A percentile compares a stretch with the other conserved stretches of the same genome.
phyloP scores from a whole-genome alignment of 2,113 vertebrate species.

The Capreolus pygargus region DNA sequence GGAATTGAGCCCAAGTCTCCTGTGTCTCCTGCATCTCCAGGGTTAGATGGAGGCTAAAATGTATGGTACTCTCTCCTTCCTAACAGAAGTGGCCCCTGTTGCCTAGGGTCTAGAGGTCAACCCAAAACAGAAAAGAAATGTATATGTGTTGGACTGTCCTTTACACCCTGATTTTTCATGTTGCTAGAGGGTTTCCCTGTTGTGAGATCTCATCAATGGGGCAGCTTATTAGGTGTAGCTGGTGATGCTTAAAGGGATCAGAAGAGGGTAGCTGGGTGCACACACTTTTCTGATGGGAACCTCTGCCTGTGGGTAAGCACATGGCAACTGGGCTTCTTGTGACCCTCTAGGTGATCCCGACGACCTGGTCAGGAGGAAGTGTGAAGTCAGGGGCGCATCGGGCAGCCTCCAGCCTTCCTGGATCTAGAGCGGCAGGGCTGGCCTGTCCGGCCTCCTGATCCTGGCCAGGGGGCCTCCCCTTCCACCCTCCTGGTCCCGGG shows the following conservation, averaged over 20 bases:
- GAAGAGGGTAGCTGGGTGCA: neutral
- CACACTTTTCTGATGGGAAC: neutral
- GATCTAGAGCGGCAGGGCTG: neutral
- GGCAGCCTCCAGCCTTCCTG: neutral
- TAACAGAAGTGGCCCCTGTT: neutral
- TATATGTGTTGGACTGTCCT: neutral
- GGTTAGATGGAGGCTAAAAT: neutral
- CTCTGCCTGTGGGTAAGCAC: neutral
- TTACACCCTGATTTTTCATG: too few relatives aligned
- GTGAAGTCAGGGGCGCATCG: neutral
- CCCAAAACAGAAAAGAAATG: neutral
- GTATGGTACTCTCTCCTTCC: rapidly evolving
- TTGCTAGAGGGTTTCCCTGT: neutral
- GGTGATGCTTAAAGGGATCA: neutral
- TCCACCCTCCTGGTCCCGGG: too few relatives aligned
- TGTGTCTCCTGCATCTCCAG: neutral
- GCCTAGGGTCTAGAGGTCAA: neutral
- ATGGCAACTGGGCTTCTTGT: neutral
- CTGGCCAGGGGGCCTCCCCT: neutral
- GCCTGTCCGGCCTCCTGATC: neutral
- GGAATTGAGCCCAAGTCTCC: neutral
- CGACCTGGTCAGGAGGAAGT: neutral
- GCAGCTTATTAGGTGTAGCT: neutral
- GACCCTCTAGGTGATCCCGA: neutral
- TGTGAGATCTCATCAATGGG: neutral